Conservation (phyloP, 2,113 vertebrate species). For the Serilophus lunatus region DNA sequence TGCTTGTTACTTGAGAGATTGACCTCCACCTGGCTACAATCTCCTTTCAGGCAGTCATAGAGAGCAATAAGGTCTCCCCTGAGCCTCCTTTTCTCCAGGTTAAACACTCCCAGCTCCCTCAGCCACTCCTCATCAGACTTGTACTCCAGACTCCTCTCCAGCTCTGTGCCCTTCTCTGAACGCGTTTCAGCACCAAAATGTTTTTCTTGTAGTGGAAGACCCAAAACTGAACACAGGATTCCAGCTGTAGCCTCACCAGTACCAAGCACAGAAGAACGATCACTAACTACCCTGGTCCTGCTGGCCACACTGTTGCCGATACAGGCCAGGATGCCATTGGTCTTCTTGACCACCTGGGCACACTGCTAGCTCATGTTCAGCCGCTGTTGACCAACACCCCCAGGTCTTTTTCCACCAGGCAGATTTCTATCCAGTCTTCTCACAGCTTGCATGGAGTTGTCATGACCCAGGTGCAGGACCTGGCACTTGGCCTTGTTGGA, state of each 20-base stretch:
- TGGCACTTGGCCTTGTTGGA: accelerated
- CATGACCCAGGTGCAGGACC: background rate
- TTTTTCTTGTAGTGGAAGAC: background rate
- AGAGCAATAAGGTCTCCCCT: accelerated
- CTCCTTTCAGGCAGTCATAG: background rate
- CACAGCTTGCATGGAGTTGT: background rate
- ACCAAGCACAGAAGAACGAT: accelerated
- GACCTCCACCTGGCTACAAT: accelerated
- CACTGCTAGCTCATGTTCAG: background rate
- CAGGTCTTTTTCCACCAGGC: accelerated
- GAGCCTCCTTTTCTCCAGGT: background rate
- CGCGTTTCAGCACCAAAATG: background rate
- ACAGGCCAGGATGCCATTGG: background rate
- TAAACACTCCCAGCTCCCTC: background rate
- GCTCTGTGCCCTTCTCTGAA: background rate
- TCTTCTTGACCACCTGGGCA: background rate
- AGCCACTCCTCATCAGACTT: accelerated
- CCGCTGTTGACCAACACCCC: accelerated
- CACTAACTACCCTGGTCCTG: background rate
- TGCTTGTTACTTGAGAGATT: accelerated
- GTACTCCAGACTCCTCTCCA: background rate
- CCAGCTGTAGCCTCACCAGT: background rate
- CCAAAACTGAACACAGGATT: background rate
- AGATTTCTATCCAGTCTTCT: background rate
- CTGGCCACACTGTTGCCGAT: background rate